phyloP scores from a whole-genome alignment of 2,797 vertebrate genomes.

The Cynopterus sphinx region DNA sequence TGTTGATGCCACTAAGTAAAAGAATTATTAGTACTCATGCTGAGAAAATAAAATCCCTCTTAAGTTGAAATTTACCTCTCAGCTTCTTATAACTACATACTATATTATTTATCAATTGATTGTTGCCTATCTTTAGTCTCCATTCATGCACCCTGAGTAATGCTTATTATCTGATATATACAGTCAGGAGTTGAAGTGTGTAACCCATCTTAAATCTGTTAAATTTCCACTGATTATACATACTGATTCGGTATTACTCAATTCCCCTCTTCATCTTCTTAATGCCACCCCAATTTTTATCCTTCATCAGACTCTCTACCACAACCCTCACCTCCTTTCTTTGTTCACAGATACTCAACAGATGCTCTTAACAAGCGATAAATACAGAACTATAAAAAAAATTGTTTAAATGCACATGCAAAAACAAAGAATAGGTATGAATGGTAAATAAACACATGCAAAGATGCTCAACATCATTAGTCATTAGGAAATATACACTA shows the following conservation, averaged over 20 bases:
- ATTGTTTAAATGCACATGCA: not conserved
- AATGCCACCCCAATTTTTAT: not conserved
- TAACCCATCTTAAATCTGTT: not conserved
- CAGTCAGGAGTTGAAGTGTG: not conserved
- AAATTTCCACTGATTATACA: conserved; percentile 18
- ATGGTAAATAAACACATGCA: not conserved
- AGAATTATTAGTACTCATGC: not conserved
- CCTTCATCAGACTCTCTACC: not conserved
- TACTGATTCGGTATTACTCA: not conserved
- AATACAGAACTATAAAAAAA: not conserved
- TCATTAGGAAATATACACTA: not conserved
- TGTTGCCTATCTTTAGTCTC: not conserved
- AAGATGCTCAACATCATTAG: not conserved
- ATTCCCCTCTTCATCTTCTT: conserved; percentile 3
- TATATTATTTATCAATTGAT: conserved; percentile 33
- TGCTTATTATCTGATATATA: not conserved
- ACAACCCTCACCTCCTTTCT: not conserved
- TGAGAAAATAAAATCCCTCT: conserved; percentile 35
- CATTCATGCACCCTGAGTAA: not conserved
- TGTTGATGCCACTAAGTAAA: not conserved
- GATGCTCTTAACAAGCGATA: not conserved
- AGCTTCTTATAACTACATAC: conserved; percentile 12
- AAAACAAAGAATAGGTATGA: not conserved
- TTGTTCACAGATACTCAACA: not conserved
- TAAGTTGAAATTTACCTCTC: conserved; percentile 32